Base-by-base conservation (phyloP, 30 jellyfish, hydroid and myxozoan species). In the Aurelia coerulea region DNA sequence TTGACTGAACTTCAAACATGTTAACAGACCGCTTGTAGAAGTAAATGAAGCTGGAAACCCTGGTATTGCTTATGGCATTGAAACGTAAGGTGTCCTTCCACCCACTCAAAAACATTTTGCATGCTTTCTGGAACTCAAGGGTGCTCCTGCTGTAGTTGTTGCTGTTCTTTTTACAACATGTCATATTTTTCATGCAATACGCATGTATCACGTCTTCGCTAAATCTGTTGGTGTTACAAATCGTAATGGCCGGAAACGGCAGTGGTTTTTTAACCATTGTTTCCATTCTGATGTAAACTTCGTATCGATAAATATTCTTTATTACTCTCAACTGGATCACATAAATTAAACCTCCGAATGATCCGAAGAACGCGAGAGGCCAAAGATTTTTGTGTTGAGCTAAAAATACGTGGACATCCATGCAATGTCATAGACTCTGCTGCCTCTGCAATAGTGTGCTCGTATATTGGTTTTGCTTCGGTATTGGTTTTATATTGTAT, bases 51-150 rank as follows among this genome's bases (percentile, higher is more conserved):
- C 23, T 31, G 89, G 89, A 58, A 79, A 79, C 3, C 73, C 80
- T 5, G 80, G 62, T 11, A 79, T 4, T 11, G 65, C 80, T 17
- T 17, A 7, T 15, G 19, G 33, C 89, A 3, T 79, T 79, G 49
- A 79, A 79, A 17, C 81, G 42, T 29, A 64, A 35, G 19, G 89
- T 79, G 54, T 79, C 89, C 19, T 79, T 79, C 80, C 11, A 65
- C 16, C 89, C 89, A 23, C 89, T 79, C 31, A 79, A 53, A 29
- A 79, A 79, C 89, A 42, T 65, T 66, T 49, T 64, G 59, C 89
- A 79, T 64, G 89, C 89, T 63, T 60, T 79, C 37, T 65, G 66
- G 81, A 79, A 79, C 19, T 79, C 89, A 18, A 31, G 8, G 32
- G 12, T 54, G 49, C 49, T 58, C 23, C 73, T 35, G 0, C 31